Percentiles rank a stretch among this genome's conserved stretches.
Evolutionary conservation across 2,113 vertebrate species (phyloP).

Genomic region (human (Homo sapiens)): DNA sequence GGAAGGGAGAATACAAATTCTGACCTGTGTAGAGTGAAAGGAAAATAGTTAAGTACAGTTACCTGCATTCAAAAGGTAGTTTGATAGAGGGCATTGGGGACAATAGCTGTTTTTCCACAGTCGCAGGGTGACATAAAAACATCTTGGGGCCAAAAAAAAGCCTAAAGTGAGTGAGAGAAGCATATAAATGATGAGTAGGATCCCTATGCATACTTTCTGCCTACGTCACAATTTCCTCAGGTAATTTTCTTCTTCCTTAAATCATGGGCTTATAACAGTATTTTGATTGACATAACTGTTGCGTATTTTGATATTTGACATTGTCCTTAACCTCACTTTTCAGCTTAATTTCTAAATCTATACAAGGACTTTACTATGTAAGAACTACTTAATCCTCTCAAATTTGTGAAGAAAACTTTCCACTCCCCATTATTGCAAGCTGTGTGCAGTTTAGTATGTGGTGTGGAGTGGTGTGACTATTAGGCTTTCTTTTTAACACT

Average conservation of each 20-base stretch:
- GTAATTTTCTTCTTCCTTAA: neutral
- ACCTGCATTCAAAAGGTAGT: neutral
- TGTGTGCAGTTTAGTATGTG: neutral
- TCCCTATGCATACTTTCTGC: neutral
- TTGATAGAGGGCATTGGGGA: neutral
- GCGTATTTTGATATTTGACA: neutral
- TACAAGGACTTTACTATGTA: neutral
- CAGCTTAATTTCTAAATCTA: neutral
- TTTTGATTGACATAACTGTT: neutral
- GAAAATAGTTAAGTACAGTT: neutral
- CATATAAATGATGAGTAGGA: neutral
- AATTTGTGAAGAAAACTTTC: constrained; percentile 11
- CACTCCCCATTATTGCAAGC: neutral
- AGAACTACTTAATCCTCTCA: neutral
- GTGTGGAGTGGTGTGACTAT: neutral
- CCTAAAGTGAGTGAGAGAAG: neutral
- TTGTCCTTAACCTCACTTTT: neutral
- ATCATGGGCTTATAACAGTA: neutral
- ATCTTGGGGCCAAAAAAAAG: neutral
- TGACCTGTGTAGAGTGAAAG: neutral
- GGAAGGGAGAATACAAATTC: neutral
- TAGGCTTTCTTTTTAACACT: neutral
- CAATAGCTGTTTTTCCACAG: neutral
- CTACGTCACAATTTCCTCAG: neutral
- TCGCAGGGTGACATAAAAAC: neutral